Conservation (phyloP, 1,140 invertebrate genomes). For the Leptoteleia sp. region DNA sequence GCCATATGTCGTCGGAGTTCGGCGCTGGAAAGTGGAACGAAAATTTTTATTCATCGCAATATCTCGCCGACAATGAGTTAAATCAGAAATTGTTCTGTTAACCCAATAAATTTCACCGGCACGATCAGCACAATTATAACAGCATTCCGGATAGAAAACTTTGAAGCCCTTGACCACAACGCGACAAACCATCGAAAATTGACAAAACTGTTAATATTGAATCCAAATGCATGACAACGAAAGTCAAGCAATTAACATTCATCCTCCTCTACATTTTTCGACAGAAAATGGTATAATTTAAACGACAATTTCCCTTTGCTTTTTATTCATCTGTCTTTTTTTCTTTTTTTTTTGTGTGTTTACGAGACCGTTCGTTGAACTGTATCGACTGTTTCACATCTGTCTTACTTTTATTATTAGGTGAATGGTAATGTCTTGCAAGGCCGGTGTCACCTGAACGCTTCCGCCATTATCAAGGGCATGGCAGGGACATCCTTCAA, state of each 20-base stretch:
- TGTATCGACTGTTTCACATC: conserved; percentile 19
- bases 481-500: conserved; percentile 91
- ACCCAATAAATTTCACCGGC: conserved; percentile 54
- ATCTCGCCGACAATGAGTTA: conserved; percentile 53
- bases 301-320: conserved; percentile 22
- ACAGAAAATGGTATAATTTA: conserved; percentile 40
- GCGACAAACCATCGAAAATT: too few relatives aligned
- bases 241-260: conserved; percentile 7
- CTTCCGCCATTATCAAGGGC: conserved; percentile 96
- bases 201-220: not conserved
- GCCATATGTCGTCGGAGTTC: conserved; percentile 43
- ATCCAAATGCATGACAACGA: conserved; percentile 6
- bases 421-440: conserved; percentile 97
- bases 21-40: conserved; percentile 51
- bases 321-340: conserved; percentile 21
- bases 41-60: conserved; percentile 60
- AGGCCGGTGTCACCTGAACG: conserved; percentile 96
- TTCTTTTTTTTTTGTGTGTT: too few relatives aligned
- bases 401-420: conserved; percentile 79
- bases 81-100: conserved; percentile 62
- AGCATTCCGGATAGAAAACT: conserved; percentile 18
- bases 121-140: conserved; percentile 29
- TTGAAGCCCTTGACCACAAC: conserved; percentile 9
- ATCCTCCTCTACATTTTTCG: not conserved
- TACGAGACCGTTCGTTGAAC: conserved; percentile 11